Percentiles rank a stretch among this genome's conserved stretches.
phyloP scores from a whole-genome alignment of 2,888 invertebrate genomes.

The Diarsia rubi region DNA sequence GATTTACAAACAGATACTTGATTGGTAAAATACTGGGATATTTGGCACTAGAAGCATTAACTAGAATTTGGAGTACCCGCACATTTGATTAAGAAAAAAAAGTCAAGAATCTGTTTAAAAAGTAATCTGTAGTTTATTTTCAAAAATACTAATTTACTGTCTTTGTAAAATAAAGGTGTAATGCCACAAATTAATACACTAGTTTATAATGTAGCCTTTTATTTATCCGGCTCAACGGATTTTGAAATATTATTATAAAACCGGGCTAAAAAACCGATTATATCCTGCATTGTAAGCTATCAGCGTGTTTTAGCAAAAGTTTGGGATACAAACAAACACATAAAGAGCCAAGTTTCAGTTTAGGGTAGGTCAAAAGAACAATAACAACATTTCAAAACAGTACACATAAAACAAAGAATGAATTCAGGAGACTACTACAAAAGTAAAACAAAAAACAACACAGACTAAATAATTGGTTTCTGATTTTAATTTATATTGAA shows the following conservation, averaged over 20 bases:
- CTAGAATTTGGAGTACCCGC: not conserved
- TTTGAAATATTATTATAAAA: not conserved
- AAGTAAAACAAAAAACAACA: not conserved
- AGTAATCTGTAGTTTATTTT: not conserved
- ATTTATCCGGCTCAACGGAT: not conserved
- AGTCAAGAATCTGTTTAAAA: conserved; percentile 14
- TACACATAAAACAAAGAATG: conserved; percentile 21
- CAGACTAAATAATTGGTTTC: not conserved
- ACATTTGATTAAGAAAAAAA: not conserved
- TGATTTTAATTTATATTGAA: not conserved
- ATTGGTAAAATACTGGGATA: not conserved
- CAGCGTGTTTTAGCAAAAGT: conserved; percentile 53
- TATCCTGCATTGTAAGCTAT: conserved; percentile 20
- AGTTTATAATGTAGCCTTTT: not conserved
- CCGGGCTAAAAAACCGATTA: conserved; percentile 33
- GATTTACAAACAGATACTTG: conserved; percentile 15
- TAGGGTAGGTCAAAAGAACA: conserved; percentile 10
- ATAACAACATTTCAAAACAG: conserved; percentile 2
- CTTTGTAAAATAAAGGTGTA: not conserved
- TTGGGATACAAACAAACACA: conserved; percentile 50
- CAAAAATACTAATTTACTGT: not conserved
- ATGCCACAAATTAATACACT: not conserved
- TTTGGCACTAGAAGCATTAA: not conserved
- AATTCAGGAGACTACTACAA: conserved; percentile 31
- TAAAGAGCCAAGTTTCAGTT: conserved; percentile 15